A percentile compares a stretch with the other conserved stretches of the same genome.
These are phyloP conservation scores for Troides helena DNA, from an alignment of 2,888 invertebrate genomes.

Conservation along the genomic window DNA sequence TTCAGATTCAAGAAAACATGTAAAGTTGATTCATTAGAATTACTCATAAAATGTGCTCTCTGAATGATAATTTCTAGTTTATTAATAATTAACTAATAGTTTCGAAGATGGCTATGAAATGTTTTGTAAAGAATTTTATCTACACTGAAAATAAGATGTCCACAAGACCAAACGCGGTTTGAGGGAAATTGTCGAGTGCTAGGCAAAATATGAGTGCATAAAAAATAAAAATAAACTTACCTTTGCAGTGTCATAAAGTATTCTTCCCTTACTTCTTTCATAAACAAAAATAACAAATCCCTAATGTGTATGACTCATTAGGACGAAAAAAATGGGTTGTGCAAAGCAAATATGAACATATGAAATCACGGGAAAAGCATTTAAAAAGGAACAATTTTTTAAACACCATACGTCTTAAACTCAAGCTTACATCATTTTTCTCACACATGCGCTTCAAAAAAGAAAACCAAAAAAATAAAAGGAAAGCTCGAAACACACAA, in stretches of 20 bases:
- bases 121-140: not conserved
- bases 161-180: slow-evolving; percentile 67
- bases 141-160: slow-evolving; percentile 18
- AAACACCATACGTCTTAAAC: slow-evolving; percentile 45
- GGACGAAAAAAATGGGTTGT: slow-evolving; percentile 59
- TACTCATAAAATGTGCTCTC: not conserved
- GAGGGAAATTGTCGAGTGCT: not conserved
- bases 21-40: not conserved
- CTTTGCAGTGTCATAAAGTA: slow-evolving; percentile 5
- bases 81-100: not conserved
- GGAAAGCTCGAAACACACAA: slow-evolving; percentile 61
- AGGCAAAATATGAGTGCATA: slow-evolving; percentile 16
- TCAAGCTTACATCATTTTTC: slow-evolving; percentile 53
- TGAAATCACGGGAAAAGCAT: slow-evolving; percentile 78
- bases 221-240: slow-evolving; percentile 35
- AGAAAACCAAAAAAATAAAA: slow-evolving; percentile 49
- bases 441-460: slow-evolving; percentile 75
- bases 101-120: not conserved
- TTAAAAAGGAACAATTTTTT: slow-evolving; percentile 44
- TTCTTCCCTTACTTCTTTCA: not conserved
- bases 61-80: not conserved
- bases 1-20: not conserved
- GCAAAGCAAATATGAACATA: slow-evolving; percentile 77
- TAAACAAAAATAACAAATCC: slow-evolving; percentile 11
- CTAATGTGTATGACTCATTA: slow-evolving; percentile 26